Evolutionary conservation across 1,140 invertebrate species (phyloP), one percentile per base, ranked within the genome.

Genomic region (Zaprionus gabonicus): DNA sequence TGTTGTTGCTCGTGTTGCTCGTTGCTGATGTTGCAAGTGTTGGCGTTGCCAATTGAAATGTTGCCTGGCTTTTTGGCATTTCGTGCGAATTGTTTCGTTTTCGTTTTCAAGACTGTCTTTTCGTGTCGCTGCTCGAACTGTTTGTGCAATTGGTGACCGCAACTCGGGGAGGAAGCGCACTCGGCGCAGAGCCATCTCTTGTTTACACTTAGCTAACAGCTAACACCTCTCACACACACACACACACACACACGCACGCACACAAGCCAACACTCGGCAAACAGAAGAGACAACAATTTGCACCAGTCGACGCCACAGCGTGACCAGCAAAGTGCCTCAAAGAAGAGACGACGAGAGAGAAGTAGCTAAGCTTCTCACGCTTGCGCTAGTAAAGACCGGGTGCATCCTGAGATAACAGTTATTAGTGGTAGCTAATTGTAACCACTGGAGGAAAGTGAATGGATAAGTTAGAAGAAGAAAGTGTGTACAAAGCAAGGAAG

Each of bases 11-110:
- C 20, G 38, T 27, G 51, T 34, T 63, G 44, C 44, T 28, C 17
- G 51, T 34, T 63, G 44, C 44, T 28, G 28, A 4, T 70, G 57
- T 75, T 71, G 55, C 59, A 75, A 75, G 66, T 34, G 44, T 23
- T 69, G 56, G 38, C 80, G 71, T 87, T 87, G 73, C 73, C 80
- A 88, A 87, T 88, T 83, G 70, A 71, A 80, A 76, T 81, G 78
- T 64, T 65, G 76, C 65, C 65, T 81, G 80, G 67, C 76, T 71
- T 82, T 83, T 81, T 73, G 82, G 80, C 83, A 86, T 87, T 87
- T 83, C 70, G 67, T 83, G 80, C 73, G 57, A 82, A 68, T 65
- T 75, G 46, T 66, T 51, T 51, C 59, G 46, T 51, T 65, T 55
- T 68, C 63, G 57, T 51, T 75, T 69, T 63, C 44, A 49, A 41